A percentile compares a stretch with the other conserved stretches of the same genome.
These are phyloP conservation scores for Lepus americanus DNA, from an alignment of 2,113 vertebrate species.

Conservation along the genomic window DNA sequence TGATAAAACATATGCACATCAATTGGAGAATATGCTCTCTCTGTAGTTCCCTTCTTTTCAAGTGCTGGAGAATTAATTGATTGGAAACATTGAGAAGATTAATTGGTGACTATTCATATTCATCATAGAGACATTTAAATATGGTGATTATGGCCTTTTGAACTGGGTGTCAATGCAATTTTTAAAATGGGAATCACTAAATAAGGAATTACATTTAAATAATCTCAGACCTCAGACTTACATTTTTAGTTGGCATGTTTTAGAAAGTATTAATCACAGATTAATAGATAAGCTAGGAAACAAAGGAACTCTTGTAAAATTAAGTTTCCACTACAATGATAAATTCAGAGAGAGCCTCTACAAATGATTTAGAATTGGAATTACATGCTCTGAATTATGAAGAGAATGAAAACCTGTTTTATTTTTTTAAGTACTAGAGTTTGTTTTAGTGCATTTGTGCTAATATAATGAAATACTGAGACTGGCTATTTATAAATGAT, in stretches of 20 bases:
- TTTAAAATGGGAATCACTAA: slow-evolving; percentile 21
- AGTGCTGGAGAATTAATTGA: neutral
- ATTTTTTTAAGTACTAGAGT: neutral
- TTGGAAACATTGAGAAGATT: slow-evolving; percentile 39
- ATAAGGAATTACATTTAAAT: slow-evolving; percentile 34
- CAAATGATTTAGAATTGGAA: neutral
- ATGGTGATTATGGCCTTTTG: slow-evolving; percentile 42
- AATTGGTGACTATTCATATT: slow-evolving; percentile 39
- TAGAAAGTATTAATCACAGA: slow-evolving; percentile 14
- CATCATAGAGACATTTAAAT: slow-evolving; percentile 47
- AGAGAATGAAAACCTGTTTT: neutral
- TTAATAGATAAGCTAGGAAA: neutral
- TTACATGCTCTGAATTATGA: neutral
- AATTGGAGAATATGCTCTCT: neutral
- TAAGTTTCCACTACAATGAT: neutral
- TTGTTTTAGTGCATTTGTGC: neutral
- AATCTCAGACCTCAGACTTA: slow-evolving; percentile 19
- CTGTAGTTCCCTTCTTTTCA: neutral
- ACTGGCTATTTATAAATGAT: neutral
- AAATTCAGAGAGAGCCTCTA: neutral
- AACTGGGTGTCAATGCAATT: slow-evolving; percentile 37
- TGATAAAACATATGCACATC: neutral
- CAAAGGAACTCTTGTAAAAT: neutral
- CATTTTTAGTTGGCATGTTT: neutral
- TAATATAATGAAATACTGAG: neutral